Evolutionary conservation across 2,888 invertebrate species (phyloP).

Genomic region (Drosophila fulvimacula): DNA sequence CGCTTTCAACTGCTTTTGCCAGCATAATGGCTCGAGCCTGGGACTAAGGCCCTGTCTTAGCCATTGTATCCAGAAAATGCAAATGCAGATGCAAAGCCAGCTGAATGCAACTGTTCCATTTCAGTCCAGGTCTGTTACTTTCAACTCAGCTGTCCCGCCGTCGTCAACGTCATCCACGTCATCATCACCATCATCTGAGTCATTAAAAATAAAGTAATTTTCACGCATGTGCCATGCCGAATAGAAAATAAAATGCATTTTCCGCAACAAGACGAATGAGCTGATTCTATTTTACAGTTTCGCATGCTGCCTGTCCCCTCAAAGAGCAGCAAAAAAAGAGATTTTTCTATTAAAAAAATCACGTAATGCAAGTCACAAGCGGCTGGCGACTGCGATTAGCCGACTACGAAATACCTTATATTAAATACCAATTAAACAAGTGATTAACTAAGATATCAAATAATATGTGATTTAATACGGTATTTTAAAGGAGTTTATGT

Average conservation of each 20-base stretch:
- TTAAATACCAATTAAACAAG: neutral
- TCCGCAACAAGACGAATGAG: conserved; percentile 79
- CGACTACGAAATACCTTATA: conserved; percentile 29
- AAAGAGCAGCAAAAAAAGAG: conserved; percentile 14
- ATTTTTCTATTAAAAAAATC: conserved; percentile 38
- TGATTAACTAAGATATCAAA: neutral
- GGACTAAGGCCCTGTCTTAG: conserved; percentile 25
- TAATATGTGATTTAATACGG: neutral
- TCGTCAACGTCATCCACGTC: conserved; percentile 8
- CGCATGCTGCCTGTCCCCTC: conserved; percentile 23
- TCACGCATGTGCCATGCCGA: conserved; percentile 75
- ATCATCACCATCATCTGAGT: conserved; percentile 40
- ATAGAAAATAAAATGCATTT: conserved; percentile 79
- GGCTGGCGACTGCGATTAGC: conserved; percentile 6
- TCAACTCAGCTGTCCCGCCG: conserved; percentile 18
- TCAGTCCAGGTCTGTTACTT: conserved; percentile 17
- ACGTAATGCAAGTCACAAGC: conserved; percentile 51
- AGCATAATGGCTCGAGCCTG: conserved; percentile 51
- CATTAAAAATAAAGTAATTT: conserved; percentile 81
- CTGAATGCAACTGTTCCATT: conserved; percentile 61
- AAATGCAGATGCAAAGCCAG: conserved; percentile 47
- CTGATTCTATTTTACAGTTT: conserved; percentile 79
- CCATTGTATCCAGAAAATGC: conserved; percentile 64
- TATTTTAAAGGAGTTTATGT: neutral
- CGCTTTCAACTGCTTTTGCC: conserved; percentile 48